Base-by-base conservation (phyloP, 2,888 invertebrate genomes). In the Agriotes lineatus region DNA sequence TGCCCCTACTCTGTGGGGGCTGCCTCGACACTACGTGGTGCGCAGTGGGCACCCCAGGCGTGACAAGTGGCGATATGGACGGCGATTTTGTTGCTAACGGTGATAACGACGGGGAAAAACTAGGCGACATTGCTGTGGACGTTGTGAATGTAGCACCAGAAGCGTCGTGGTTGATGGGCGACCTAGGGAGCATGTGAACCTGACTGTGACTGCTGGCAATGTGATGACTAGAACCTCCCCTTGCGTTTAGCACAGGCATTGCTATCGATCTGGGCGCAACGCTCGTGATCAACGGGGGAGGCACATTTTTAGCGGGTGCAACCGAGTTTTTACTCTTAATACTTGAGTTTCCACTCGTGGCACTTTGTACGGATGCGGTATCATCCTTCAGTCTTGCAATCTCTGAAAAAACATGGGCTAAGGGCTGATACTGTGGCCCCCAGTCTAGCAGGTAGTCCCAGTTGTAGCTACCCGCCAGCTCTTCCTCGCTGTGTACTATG, bases 381-480 rank as follows among this genome's bases (percentile, higher is more conserved):
- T 96, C 97, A 83, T 97, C 97, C 87, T 97, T 97, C 75, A 98
- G 88, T 81, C 96, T 89, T 59, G 97, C 97, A 75, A 99, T 99
- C 87, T 99, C 98, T 7, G 96, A 94, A 84, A 99, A 99, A 2
- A 99, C 97, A 80, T 98, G 97, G 39, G 98, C 97, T 78, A 99
- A 85, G 0, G 98, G 98, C 83, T 98, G 97, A 81, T 98, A 99
- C 82, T 97, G 96, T 0, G 98, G 98, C 2, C 96, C 94, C 97
- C 97, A 98, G 84, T 97, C 96, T 16, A 97, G 87, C 57, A 98
- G 87, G 82, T 98, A 97, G 83, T 98, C 97, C 98, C 98, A 98
- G 83, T 97, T 98, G 82, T 97, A 98, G 79, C 96, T 97, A 33
- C 97, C 97, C 0, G 96, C 96, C 56, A 97, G 87, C 85, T 97